Conservation (phyloP, 30 jellyfish, hydroid and myxozoan species). For the Aurelia aurita region DNA sequence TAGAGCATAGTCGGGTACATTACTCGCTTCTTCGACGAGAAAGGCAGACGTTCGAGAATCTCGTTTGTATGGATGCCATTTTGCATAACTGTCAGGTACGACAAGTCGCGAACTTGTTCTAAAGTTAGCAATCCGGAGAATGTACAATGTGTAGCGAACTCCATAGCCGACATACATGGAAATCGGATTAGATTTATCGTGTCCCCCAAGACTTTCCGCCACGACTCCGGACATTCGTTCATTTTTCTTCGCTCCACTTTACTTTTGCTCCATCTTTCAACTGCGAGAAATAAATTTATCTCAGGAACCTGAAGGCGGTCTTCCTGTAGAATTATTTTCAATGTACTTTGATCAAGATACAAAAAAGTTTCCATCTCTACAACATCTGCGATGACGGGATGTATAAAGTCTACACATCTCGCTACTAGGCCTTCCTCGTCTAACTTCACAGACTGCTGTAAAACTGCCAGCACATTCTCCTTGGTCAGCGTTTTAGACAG, state of each 20-base stretch:
- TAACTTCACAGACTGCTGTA: slow-evolving; percentile 65
- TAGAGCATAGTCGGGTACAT: slow-evolving; percentile 54
- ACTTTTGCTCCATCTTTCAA: slow-evolving; percentile 52
- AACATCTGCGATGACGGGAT: slow-evolving; percentile 50
- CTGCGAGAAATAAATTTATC: slow-evolving; percentile 42
- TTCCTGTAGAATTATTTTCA: slow-evolving; percentile 48
- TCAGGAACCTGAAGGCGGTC: slow-evolving; percentile 58
- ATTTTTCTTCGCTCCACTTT: slow-evolving; percentile 52
- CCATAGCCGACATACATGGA: slow-evolving; percentile 63
- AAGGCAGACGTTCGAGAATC: slow-evolving; percentile 35
- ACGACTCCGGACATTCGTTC: slow-evolving; percentile 48
- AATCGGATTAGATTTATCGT: slow-evolving; percentile 58
- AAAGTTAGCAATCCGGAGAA: slow-evolving; percentile 60
- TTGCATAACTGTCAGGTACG: slow-evolving; percentile 46
- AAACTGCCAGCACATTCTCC: slow-evolving; percentile 63
- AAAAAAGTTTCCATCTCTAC: slow-evolving; percentile 60
- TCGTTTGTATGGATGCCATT: slow-evolving; percentile 45
- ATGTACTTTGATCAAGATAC: slow-evolving; percentile 39
- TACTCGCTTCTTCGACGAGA: slow-evolving; percentile 37
- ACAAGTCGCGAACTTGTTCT: slow-evolving; percentile 60
- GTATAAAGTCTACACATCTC: slow-evolving; percentile 60
- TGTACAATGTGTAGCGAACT: slow-evolving; percentile 58
- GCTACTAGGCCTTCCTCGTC: slow-evolving; percentile 34
- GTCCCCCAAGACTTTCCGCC: slow-evolving; percentile 42
- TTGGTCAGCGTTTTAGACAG: slow-evolving; percentile 45